Evolutionary conservation across 2,888 invertebrate genomes (phyloP), one percentile per base, ranked within the genome.

Genomic region (Synanthedon myopaeformis): DNA sequence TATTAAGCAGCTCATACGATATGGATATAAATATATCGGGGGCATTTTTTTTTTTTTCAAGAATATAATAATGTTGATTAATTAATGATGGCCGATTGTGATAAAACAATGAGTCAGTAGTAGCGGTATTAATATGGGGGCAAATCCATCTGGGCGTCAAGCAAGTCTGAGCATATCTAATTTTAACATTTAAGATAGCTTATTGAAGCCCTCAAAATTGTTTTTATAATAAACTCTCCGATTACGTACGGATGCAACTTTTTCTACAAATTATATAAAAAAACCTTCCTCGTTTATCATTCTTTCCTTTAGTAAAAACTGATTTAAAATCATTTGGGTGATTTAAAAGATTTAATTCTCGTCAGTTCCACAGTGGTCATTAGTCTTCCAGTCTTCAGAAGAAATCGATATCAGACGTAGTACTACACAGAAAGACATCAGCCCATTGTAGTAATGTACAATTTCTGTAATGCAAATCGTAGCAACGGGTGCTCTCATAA

Each of bases 21-120:
- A 49, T 74, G 71, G 74, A 67, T 76, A 71, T 35, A 35, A 35
- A 35, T 74, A 69, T 48, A 74, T 75, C 70, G 70, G 65, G 75
- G 71, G 72, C 70, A 65, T 73, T 69, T 72, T 68, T 73, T 59
- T 59, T 69, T 72, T 68, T 73, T 59, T 59, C 65, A 79, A 79
- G 77, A 76, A 77, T 79, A 82, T 80, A 81, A 84, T 81, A 75
- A 81, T 76, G 77, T 79, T 75, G 79, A 83, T 84, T 84, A 85
- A 83, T 82, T 82, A 83, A 82, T 77, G 74, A 74, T 66, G 71
- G 35, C 61, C 61, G 73, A 71, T 71, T 68, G 71, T 70, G 64
- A 57, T 76, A 66, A 81, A 83, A 85, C 84, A 84, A 84, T 80
- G 81, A 73, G 66, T 68, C 12, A 69, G 64, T 49, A 62, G 59